phyloP scores from a whole-genome alignment of 2,797 vertebrate species.

The Enteromius unitaeniatus region DNA sequence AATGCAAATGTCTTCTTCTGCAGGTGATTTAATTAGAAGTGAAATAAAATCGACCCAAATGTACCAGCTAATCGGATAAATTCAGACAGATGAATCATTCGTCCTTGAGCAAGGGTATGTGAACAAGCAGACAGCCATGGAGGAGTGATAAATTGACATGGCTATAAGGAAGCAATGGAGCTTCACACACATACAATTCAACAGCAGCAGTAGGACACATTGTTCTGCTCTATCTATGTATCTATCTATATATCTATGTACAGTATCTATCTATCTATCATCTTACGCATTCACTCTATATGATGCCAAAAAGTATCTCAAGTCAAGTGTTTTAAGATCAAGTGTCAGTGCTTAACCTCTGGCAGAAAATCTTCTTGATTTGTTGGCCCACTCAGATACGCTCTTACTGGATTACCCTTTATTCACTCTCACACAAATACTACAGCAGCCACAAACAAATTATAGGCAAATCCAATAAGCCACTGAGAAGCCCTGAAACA shows the following conservation, averaged over 20 bases:
- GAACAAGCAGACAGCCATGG: constrained; percentile 38
- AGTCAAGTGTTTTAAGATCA: background rate
- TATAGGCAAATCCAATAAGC: constrained; percentile 40
- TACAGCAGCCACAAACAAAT: constrained; percentile 16
- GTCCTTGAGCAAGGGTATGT: constrained; percentile 38
- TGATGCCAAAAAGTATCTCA: background rate
- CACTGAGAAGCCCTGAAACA: background rate
- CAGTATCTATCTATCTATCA: background rate
- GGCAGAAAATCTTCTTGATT: constrained; percentile 12
- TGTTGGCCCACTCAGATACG: background rate
- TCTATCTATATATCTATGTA: background rate
- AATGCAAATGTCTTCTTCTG: constrained; percentile 9
- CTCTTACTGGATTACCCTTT: constrained; percentile 22
- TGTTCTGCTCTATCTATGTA: background rate
- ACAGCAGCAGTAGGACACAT: background rate
- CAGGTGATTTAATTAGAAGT: constrained; percentile 19
- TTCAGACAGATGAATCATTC: constrained; percentile 16
- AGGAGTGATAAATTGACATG: constrained; percentile 44
- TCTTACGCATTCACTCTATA: background rate
- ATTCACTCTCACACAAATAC: background rate
- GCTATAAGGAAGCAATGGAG: background rate
- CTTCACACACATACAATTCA: constrained; percentile 7
- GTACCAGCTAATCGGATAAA: constrained; percentile 21
- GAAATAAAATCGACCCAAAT: constrained; percentile 21
- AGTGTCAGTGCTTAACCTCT: background rate